Evolutionary conservation across 2,113 vertebrate species (phyloP).

Genomic region (Osmerus mordax): DNA sequence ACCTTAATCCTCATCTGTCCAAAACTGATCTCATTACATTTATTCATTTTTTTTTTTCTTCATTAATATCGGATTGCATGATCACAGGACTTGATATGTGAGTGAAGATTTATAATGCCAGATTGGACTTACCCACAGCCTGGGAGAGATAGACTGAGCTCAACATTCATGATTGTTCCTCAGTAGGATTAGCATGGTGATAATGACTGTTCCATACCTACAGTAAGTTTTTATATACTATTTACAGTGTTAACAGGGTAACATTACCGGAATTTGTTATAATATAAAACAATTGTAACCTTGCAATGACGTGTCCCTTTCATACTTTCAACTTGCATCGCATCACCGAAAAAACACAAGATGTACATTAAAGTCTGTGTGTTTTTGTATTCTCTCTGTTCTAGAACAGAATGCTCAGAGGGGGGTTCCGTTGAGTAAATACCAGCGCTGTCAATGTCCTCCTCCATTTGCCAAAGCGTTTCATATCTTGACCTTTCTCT

Average conservation of each 20-base stretch:
- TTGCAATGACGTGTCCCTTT: no score
- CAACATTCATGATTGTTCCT: not conserved
- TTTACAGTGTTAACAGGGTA: no score
- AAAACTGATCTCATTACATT: not conserved
- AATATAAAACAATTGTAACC: no score
- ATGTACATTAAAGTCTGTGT: not conserved
- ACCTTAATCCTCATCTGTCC: not conserved
- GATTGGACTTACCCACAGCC: not conserved
- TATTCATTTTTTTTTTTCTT: no score
- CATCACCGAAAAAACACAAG: not conserved
- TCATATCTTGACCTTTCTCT: conserved; percentile 14
- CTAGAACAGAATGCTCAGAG: not conserved
- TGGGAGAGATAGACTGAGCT: not conserved
- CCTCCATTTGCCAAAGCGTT: conserved; percentile 11
- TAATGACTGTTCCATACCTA: not conserved
- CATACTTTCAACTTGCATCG: no score
- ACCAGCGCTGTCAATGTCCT: conserved; percentile 10
- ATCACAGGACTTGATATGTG: not conserved
- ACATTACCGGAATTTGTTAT: no score
- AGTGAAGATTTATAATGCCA: not conserved
- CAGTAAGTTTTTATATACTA: no score
- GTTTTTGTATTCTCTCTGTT: not conserved
- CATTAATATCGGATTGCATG: not conserved
- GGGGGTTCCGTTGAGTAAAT: not conserved
- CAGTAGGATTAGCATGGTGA: not conserved